A percentile compares a stretch with the other conserved stretches of the same genome.
These are phyloP conservation scores for Tichodroma muraria DNA, from an alignment of 2,113 vertebrate species.

Conservation along the genomic window DNA sequence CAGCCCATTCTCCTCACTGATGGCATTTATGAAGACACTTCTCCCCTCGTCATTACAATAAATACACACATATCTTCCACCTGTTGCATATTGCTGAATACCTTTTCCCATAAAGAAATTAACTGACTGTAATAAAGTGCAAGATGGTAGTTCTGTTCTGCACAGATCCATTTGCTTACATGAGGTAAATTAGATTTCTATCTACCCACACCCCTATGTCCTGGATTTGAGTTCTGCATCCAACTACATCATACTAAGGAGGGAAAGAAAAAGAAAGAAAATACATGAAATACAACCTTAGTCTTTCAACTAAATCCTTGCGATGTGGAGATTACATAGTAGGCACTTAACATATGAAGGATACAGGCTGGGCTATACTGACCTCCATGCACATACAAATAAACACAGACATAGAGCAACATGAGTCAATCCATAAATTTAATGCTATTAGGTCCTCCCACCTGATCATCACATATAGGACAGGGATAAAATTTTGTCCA, in stretches of 20 bases:
- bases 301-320: background rate
- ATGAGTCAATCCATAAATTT: background rate
- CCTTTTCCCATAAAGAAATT: background rate
- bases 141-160: background rate
- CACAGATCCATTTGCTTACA: background rate
- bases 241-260: background rate
- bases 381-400: background rate
- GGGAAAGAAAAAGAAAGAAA: background rate
- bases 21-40: background rate
- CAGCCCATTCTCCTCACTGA: background rate
- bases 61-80: background rate
- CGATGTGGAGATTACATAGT: background rate
- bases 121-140: background rate
- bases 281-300: background rate
- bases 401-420: background rate
- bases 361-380: background rate
- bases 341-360: background rate
- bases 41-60: background rate
- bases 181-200: background rate
- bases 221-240: background rate
- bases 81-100: background rate
- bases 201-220: background rate
- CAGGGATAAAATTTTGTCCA: background rate
- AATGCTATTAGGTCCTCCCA: background rate
- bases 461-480: background rate